Conservation (phyloP, 1,140 invertebrate genomes). For the Neodiprion pinetum region DNA sequence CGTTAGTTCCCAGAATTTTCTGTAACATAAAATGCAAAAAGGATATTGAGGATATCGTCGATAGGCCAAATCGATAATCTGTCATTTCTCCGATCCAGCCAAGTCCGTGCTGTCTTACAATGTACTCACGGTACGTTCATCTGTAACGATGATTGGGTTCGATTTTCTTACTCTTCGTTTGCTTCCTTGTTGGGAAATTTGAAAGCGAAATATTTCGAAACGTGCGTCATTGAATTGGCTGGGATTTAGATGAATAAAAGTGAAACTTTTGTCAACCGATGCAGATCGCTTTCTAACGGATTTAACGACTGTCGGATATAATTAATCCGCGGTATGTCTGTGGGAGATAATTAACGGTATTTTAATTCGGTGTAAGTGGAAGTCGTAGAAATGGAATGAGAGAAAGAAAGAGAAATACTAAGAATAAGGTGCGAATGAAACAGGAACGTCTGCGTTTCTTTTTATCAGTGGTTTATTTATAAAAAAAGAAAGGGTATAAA, state of each 20-base stretch:
- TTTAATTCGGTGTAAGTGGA: background rate
- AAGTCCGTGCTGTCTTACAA: too few species aligned
- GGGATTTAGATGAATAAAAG: background rate
- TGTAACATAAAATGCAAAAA: background rate
- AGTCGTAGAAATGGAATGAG: background rate
- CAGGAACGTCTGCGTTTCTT: background rate
- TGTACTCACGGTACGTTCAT: too few species aligned
- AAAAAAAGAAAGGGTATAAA: conserved; percentile 13
- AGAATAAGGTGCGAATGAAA: background rate
- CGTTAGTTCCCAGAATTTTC: background rate
- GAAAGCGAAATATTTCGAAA: background rate
- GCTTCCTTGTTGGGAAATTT: too few species aligned
- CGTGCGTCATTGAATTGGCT: background rate
- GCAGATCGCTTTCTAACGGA: background rate
- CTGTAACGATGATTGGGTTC: too few species aligned
- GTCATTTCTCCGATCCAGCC: too few species aligned
- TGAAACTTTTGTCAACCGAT: background rate
- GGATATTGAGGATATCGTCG: too few species aligned
- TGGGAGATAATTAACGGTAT: background rate
- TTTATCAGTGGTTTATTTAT: conserved; percentile 14
- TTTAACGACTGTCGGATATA: background rate
- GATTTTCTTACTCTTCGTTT: too few species aligned
- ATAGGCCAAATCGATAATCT: too few species aligned
- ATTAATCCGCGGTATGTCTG: background rate
- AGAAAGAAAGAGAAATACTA: too few species aligned